Evolutionary conservation across 2,113 vertebrate genomes (phyloP).

Genomic region (Abramis brama): DNA sequence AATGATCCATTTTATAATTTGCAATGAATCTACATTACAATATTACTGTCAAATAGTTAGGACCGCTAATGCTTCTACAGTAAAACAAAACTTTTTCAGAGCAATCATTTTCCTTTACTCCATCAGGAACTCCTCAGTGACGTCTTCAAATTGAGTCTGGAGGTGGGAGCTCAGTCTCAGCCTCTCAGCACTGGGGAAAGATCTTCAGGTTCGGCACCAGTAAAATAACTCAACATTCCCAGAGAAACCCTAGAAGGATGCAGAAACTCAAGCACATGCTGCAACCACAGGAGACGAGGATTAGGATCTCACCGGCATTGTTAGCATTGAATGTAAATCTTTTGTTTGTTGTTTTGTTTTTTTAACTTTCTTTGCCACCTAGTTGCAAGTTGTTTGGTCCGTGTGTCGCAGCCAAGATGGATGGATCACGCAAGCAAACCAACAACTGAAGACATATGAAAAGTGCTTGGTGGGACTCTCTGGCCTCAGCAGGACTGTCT

Average conservation of each 20-base stretch:
- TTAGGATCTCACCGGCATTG: conserved; percentile 28
- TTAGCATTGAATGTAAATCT: conserved; percentile 40
- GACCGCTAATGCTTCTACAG: not conserved
- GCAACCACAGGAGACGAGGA: conserved; percentile 27
- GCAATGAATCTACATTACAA: not conserved
- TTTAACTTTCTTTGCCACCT: conserved; percentile 29
- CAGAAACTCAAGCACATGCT: not conserved
- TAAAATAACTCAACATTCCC: conserved; percentile 2
- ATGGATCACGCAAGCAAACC: conserved; percentile 50
- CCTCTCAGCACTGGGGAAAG: not conserved
- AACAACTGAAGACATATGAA: conserved; percentile 42
- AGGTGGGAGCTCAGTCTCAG: not conserved
- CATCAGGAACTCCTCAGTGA: not conserved
- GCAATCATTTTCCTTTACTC: not conserved
- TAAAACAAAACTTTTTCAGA: no score
- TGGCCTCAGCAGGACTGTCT: conserved; percentile 48
- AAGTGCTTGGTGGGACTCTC: conserved; percentile 38
- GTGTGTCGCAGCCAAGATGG: conserved; percentile 47
- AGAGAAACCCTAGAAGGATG: conserved; percentile 34
- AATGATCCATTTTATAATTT: not conserved
- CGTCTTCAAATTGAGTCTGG: not conserved
- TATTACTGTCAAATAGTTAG: not conserved
- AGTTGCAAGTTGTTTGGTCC: conserved; percentile 8
- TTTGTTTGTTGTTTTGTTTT: conserved; percentile 18
- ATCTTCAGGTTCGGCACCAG: not conserved